A percentile compares a stretch with the other conserved stretches of the same genome.
phyloP scores from a whole-genome alignment of 2,888 invertebrate genomes.

The Mythimna albipuncta region DNA sequence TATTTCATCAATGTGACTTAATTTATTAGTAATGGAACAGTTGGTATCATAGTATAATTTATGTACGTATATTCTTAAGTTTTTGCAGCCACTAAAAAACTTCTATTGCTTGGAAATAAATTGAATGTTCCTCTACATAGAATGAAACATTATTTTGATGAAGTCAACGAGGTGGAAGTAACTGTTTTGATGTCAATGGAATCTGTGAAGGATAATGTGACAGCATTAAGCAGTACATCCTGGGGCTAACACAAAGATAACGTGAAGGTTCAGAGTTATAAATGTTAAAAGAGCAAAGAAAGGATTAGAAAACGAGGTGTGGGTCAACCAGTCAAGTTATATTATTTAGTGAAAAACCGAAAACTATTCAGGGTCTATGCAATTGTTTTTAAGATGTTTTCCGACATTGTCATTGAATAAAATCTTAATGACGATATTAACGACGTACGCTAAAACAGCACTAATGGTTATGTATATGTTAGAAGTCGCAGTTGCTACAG shows the following conservation, averaged over 20 bases:
- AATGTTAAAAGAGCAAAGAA: neutral
- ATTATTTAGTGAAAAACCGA: neutral
- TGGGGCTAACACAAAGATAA: too few relatives aligned
- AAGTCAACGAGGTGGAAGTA: neutral
- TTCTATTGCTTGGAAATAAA: neutral
- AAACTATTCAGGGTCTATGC: neutral
- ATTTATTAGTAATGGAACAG: neutral
- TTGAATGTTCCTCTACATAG: neutral
- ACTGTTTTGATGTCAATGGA: too few relatives aligned
- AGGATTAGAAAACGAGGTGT: neutral
- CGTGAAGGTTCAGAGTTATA: too few relatives aligned
- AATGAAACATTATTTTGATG: neutral
- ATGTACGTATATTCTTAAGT: neutral
- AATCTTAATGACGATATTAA: neutral
- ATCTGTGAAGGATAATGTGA: neutral
- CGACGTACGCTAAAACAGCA: neutral
- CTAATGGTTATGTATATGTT: neutral
- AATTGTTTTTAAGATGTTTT: neutral
- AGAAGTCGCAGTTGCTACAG: neutral
- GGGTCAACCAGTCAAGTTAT: neutral
- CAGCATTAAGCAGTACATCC: too few relatives aligned
- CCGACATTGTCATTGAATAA: neutral
- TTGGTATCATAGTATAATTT: neutral
- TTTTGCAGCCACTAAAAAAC: neutral
- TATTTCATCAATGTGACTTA: neutral